Conservation (phyloP, 2,797 vertebrate genomes). For the Anas bahamensis region DNA sequence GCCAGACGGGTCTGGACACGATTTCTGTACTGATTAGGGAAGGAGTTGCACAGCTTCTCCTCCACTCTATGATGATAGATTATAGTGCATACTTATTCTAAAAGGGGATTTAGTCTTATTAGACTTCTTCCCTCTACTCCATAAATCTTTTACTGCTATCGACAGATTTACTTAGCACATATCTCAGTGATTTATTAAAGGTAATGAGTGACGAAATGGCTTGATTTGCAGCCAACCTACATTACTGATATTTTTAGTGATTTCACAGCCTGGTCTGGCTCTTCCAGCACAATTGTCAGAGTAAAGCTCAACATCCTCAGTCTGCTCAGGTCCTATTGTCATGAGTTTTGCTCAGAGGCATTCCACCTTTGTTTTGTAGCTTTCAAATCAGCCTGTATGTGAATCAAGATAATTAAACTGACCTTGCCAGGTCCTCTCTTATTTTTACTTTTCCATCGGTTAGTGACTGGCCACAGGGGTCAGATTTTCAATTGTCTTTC, state of each 20-base stretch:
- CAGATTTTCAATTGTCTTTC: neutral
- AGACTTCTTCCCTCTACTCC: neutral
- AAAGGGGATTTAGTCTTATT: neutral
- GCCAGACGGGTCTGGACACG: neutral
- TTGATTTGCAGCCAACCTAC: conserved; percentile 34
- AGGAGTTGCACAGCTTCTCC: neutral
- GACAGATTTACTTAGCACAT: conserved; percentile 19
- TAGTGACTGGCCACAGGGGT: rapidly evolving
- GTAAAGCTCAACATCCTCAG: neutral
- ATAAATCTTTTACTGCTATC: conserved; percentile 16
- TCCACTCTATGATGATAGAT: neutral
- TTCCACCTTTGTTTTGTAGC: neutral
- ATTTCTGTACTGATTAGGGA: neutral
- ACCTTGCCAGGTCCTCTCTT: neutral
- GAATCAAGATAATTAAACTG: neutral
- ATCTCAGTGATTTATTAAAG: conserved; percentile 25
- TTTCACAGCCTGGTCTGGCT: neutral
- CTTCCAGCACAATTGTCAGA: neutral
- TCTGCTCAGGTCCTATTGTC: neutral
- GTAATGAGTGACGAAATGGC: neutral
- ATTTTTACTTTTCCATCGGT: neutral
- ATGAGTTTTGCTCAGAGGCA: neutral
- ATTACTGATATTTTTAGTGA: neutral
- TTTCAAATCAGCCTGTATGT: neutral
- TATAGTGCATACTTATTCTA: neutral